Evolutionary conservation across 2,888 invertebrate genomes (phyloP).

Genomic region (Arctia plantaginis): DNA sequence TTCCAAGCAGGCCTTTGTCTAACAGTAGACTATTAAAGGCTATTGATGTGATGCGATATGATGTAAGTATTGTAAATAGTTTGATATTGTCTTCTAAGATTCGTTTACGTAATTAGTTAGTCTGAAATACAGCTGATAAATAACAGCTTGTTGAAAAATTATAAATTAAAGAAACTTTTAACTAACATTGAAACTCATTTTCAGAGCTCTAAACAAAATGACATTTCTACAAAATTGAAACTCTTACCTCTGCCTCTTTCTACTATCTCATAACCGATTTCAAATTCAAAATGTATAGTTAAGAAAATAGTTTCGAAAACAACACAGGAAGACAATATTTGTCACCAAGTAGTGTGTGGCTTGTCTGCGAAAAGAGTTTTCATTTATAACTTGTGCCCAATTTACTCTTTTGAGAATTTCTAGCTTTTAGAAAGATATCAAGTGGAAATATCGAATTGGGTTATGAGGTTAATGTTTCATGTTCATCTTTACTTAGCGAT

Average conservation of each 20-base stretch:
- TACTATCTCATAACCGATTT: background rate
- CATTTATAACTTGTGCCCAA: slow-evolving; percentile 28
- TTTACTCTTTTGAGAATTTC: slow-evolving; percentile 28
- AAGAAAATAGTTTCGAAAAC: background rate
- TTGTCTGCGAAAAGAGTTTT: slow-evolving; percentile 28
- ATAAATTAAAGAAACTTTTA: background rate
- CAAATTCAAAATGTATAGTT: background rate
- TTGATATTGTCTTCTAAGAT: background rate
- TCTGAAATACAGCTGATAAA: no score
- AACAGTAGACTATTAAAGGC: no score
- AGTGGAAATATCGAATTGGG: slow-evolving; percentile 22
- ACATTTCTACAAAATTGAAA: no score
- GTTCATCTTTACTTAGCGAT: slow-evolving; percentile 14
- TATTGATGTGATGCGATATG: background rate
- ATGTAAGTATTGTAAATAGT: background rate
- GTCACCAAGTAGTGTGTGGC: slow-evolving; percentile 23
- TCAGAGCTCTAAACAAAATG: background rate
- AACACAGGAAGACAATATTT: background rate
- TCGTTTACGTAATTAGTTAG: no score
- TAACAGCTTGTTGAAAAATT: background rate
- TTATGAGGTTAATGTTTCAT: slow-evolving; percentile 16
- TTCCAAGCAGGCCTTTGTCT: no score
- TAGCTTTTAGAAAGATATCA: slow-evolving; percentile 17
- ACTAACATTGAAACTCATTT: background rate
- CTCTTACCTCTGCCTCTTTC: background rate